Evolutionary conservation across 1,140 invertebrate species (phyloP), one percentile per base, ranked within the genome.

Genomic region (Diorhabda carinulata): DNA sequence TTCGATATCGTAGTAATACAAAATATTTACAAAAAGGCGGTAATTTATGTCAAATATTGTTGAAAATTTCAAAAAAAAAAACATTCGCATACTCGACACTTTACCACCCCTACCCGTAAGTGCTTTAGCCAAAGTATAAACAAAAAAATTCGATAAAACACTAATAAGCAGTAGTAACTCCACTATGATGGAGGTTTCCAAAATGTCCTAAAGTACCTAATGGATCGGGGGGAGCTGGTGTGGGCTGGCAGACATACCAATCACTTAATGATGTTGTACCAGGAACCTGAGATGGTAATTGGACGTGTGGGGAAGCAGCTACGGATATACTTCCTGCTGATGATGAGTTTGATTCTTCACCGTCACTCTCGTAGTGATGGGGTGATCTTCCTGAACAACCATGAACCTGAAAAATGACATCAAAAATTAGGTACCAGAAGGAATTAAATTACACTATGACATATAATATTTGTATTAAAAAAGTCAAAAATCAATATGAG

Each of bases 281-380:
- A 44, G 77, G 75, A 56, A 77, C 75, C 62, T 78, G 76, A 8
- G 47, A 52, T 82, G 25, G 80, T 79, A 64, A 79, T 80, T 61
- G 78, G 61, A 83, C 86, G 79, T 89, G 71, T 78, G 79, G 77
- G 75, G 76, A 77, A 10, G 83, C 83, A 2, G 81, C 81, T 42
- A 84, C 82, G 6, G 81, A 82, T 66, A 84, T 83, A 64, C 81
- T 82, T 7, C 81, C 82, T n/a, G 80, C 79, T 58, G 78, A 79
- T 3, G 83, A 84, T 64, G 83, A 83, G 75, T 85, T 87, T 57
- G 85, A 86, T 71, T 87, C 86, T 70, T 87, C 86, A 43, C 84
- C 86, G 68, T 86, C 85, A 73, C 84, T 85, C 67, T 87, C 86
- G 75, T 87, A 87, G 67, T 83, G 83, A 4, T 81, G 80, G 10